A percentile compares a stretch with the other conserved stretches of the same genome.
These are phyloP conservation scores for Plagodis pulveraria DNA, from an alignment of 2,888 invertebrate genomes.

Conservation along the genomic window DNA sequence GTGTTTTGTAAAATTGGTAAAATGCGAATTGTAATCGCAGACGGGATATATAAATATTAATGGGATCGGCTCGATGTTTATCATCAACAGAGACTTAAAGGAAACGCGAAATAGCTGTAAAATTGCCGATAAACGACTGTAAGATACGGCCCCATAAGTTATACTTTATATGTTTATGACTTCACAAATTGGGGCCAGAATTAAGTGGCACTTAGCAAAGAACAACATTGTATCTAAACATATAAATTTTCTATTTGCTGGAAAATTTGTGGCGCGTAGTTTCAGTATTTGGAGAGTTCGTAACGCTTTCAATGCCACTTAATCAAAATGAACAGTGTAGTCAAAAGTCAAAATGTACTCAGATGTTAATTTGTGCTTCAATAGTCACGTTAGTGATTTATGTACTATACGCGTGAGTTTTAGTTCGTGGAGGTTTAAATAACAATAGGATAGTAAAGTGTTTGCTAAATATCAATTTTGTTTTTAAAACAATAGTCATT, in stretches of 20 bases:
- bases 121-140: constrained; percentile 46
- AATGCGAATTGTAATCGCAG: constrained; percentile 68
- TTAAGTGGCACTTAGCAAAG: constrained; percentile 11
- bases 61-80: constrained; percentile 63
- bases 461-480: too few species aligned
- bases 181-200: constrained; percentile 15
- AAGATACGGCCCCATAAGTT: constrained; percentile 24
- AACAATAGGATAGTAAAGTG: too few species aligned
- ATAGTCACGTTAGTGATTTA: too few species aligned
- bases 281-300: too few species aligned
- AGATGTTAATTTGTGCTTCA: too few species aligned
- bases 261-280: too few species aligned
- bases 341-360: too few species aligned
- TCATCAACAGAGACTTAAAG: constrained; percentile 54
- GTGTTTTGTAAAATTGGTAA: constrained; percentile 79
- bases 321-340: too few species aligned
- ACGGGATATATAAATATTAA: constrained; percentile 78
- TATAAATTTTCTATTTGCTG: neutral
- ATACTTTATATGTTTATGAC: constrained; percentile 30
- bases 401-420: too few species aligned
- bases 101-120: constrained; percentile 58
- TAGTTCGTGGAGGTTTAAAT: too few species aligned
- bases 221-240: constrained; percentile 1
- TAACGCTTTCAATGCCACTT: too few species aligned
- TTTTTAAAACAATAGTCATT: too few species aligned